Evolutionary conservation across 1,140 invertebrate genomes (phyloP).

Genomic region (Formica exsecta): DNA sequence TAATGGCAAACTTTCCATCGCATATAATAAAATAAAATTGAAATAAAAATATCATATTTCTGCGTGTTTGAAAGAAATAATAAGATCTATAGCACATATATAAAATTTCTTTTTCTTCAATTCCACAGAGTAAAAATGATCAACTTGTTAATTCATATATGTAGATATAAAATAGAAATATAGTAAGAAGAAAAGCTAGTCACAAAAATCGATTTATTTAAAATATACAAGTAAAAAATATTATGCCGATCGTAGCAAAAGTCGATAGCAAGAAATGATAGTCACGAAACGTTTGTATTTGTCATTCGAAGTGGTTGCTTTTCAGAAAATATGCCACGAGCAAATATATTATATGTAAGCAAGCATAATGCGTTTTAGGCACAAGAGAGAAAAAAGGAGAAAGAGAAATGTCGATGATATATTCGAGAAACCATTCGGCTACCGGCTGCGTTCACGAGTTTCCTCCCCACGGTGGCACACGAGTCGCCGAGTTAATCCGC

Average conservation of each 20-base stretch:
- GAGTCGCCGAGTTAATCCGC: conserved; percentile 53
- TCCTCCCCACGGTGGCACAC: conserved; percentile 44
- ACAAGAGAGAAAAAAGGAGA: background rate
- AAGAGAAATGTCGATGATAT: conserved; percentile 44
- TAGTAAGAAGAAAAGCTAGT: background rate
- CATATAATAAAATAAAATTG: background rate
- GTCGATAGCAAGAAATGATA: background rate
- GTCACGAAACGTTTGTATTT: conserved; percentile 18
- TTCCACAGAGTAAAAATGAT: background rate
- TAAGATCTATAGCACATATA: background rate
- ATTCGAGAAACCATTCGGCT: conserved; percentile 50
- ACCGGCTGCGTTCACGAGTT: conserved; percentile 48
- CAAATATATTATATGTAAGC: conserved; percentile 38
- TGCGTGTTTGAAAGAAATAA: background rate
- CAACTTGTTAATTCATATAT: background rate
- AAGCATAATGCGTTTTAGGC: conserved; percentile 32
- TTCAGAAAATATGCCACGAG: conserved; percentile 67
- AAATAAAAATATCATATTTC: background rate
- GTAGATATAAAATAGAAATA: background rate
- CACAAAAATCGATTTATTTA: background rate
- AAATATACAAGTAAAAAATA: conserved; percentile 4
- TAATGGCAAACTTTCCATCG: background rate
- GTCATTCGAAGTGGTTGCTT: conserved; percentile 34
- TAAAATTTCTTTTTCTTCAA: background rate
- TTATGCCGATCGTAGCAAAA: background rate